phyloP scores from a whole-genome alignment of 1,140 invertebrate species.

The Pararge aegeria region DNA sequence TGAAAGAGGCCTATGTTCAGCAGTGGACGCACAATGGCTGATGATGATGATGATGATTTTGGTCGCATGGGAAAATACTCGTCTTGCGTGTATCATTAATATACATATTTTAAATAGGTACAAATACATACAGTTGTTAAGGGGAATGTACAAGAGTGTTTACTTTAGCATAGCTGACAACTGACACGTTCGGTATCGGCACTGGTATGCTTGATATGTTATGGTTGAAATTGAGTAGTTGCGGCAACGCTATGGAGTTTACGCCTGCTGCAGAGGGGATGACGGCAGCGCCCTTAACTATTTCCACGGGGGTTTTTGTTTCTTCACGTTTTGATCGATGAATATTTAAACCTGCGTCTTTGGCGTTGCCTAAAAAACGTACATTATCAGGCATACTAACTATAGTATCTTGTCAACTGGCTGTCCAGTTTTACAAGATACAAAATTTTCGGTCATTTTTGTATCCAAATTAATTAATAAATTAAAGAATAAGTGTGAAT shows the following conservation, averaged over 20 bases:
- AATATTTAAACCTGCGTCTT: neutral
- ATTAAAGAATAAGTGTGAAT: too few relatives aligned
- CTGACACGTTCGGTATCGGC: conserved; percentile 61
- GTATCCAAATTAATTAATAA: too few relatives aligned
- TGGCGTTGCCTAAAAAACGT: conserved; percentile 16
- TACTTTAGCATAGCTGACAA: conserved; percentile 61
- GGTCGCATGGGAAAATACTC: too few relatives aligned
- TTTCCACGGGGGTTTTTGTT: conserved; percentile 29
- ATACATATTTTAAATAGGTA: too few relatives aligned
- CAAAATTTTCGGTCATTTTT: neutral
- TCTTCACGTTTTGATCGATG: conserved; percentile 30
- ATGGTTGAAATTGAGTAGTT: conserved; percentile 49
- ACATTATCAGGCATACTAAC: too few relatives aligned
- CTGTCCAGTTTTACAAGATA: too few relatives aligned
- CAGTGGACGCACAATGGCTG: too few relatives aligned
- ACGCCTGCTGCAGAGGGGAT: conserved; percentile 47
- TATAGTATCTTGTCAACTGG: too few relatives aligned
- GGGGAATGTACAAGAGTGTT: conserved; percentile 47
- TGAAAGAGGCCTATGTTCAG: too few relatives aligned
- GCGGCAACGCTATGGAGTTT: conserved; percentile 51
- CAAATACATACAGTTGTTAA: too few relatives aligned
- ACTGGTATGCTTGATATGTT: conserved; percentile 58
- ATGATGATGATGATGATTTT: too few relatives aligned
- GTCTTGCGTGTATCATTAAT: too few relatives aligned
- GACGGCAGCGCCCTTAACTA: conserved; percentile 43